Percentiles rank a stretch among this genome's conserved stretches.
These are phyloP conservation scores for Charina bottae DNA, from an alignment of 2,113 vertebrate genomes.

Conservation along the genomic window DNA sequence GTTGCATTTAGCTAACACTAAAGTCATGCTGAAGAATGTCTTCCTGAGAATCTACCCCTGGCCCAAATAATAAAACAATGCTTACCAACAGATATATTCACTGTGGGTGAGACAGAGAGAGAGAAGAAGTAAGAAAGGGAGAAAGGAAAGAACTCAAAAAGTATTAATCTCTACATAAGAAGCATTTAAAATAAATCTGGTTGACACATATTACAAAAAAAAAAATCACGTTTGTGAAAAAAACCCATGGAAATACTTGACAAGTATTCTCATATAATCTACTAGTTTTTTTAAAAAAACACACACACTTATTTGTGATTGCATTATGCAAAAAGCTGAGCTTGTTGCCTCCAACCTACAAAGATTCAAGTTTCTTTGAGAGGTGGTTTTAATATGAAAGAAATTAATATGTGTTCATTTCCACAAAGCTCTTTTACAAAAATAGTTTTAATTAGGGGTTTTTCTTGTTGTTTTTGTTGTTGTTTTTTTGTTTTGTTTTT, in stretches of 20 bases:
- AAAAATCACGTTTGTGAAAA: slow-evolving; percentile 92
- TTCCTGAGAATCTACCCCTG: slow-evolving; percentile 86
- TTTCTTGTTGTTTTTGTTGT: slow-evolving; percentile 23
- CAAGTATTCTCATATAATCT: slow-evolving; percentile 88
- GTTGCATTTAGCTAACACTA: slow-evolving; percentile 67
- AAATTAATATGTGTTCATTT: slow-evolving; percentile 77
- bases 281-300: slow-evolving; percentile 76
- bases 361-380: slow-evolving; percentile 90
- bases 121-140: slow-evolving; percentile 26
- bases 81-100: slow-evolving; percentile 78
- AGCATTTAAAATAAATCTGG: slow-evolving; percentile 88
- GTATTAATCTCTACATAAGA: slow-evolving; percentile 81
- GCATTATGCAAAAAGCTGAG: slow-evolving; percentile 89
- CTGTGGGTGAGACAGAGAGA: slow-evolving; percentile 74
- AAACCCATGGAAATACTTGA: slow-evolving; percentile 86
- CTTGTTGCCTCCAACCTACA: slow-evolving; percentile 85
- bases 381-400: slow-evolving; percentile 72
- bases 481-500: slow-evolving; percentile 64
- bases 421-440: slow-evolving; percentile 77
- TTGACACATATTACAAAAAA: slow-evolving; percentile 85
- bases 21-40: slow-evolving; percentile 72
- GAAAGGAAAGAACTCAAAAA: slow-evolving; percentile 52
- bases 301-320: slow-evolving; percentile 85
- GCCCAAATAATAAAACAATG: slow-evolving; percentile 82
- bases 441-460: slow-evolving; percentile 80